phyloP scores from a whole-genome alignment of 2,888 invertebrate species.

The Hoplodrina ambigua region DNA sequence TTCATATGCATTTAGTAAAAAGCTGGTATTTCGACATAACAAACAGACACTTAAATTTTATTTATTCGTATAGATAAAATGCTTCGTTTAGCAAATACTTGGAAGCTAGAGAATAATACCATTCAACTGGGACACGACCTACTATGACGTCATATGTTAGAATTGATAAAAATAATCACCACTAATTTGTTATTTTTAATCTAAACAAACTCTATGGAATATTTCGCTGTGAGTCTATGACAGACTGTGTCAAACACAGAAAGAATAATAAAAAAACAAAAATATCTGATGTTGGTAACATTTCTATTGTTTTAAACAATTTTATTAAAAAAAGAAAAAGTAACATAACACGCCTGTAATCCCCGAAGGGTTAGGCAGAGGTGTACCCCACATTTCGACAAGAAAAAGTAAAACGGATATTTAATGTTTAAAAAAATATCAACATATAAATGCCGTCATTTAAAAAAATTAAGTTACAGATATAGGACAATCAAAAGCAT shows the following conservation, averaged over 20 bases:
- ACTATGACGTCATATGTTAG: slow-evolving; percentile 3
- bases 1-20: too few species aligned
- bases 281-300: not conserved
- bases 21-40: too few species aligned
- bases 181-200: slow-evolving; percentile 25
- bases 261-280: not conserved
- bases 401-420: too few species aligned
- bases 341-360: too few species aligned
- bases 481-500: not conserved
- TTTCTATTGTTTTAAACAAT: not conserved
- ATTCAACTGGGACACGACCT: slow-evolving; percentile 26
- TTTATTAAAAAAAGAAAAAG: not conserved
- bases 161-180: slow-evolving; percentile 44
- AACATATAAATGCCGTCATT: too few species aligned
- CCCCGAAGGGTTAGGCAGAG: too few species aligned
- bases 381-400: too few species aligned
- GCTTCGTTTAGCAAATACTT: not conserved
- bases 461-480: not conserved
- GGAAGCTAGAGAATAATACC: slow-evolving; percentile 19
- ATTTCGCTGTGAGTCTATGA: not conserved
- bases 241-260: not conserved
- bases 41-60: too few species aligned
- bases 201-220: slow-evolving; percentile 23
- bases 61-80: not conserved
- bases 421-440: too few species aligned